These are phyloP conservation scores for Drosophila punjabiensis DNA, from an alignment of 1,140 invertebrate genomes.

Conservation along the genomic window DNA sequence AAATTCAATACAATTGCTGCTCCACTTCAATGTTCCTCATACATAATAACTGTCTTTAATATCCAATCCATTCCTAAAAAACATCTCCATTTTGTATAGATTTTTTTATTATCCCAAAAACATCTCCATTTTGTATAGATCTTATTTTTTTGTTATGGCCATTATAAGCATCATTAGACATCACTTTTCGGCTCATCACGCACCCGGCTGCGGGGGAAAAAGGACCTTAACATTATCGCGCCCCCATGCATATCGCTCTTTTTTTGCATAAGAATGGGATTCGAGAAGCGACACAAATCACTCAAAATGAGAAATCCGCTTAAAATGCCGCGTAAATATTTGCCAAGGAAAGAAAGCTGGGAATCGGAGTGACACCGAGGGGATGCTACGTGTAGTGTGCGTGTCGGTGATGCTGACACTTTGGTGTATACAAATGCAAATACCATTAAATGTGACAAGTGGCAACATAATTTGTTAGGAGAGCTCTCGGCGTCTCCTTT, in stretches of 20 bases:
- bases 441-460: conserved; percentile 84
- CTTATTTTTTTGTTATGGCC: conserved; percentile 9
- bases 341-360: conserved; percentile 68
- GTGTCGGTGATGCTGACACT: conserved; percentile 76
- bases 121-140: conserved; percentile 10
- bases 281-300: conserved; percentile 78
- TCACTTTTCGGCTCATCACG: conserved; percentile 79
- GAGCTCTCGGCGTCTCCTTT: conserved; percentile 42
- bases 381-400: conserved; percentile 30
- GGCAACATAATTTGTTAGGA: conserved; percentile 82
- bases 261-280: conserved; percentile 57
- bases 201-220: conserved; percentile 39
- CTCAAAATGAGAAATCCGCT: conserved; percentile 83
- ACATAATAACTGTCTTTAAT: not conserved
- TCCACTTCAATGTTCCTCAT: not conserved
- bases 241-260: conserved; percentile 20
- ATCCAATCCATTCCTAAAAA: not conserved
- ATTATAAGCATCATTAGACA: conserved; percentile 68
- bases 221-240: conserved; percentile 25
- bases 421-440: conserved; percentile 82
- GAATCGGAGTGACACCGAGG: conserved; percentile 1
- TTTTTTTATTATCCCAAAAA: conserved; percentile 4
- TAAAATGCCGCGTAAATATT: conserved; percentile 83
- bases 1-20: not conserved
- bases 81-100: conserved; percentile 11